A percentile compares a stretch with the other conserved stretches of the same genome.
Evolutionary conservation across 1,140 invertebrate genomes (phyloP).

Genomic region (Temnothorax curvispinosus): DNA sequence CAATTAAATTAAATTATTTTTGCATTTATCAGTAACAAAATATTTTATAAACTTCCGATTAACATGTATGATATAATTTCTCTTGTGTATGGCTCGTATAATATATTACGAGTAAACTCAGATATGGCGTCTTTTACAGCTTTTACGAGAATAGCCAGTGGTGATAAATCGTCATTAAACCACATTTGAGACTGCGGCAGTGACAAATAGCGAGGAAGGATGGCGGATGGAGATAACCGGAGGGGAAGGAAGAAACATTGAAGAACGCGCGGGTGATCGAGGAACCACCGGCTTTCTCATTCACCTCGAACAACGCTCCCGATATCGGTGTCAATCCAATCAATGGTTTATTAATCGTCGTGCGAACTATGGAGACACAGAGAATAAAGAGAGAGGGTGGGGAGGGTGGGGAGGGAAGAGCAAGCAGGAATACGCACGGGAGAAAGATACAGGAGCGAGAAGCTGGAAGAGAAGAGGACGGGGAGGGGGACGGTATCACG

Average conservation of each 20-base stretch:
- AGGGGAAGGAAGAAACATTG: slow-evolving; percentile 51
- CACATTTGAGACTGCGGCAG: slow-evolving; percentile 49
- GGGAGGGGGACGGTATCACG: slow-evolving; percentile 52
- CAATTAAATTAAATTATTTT: slow-evolving; percentile 2
- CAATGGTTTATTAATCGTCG: slow-evolving; percentile 84
- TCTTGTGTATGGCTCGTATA: background rate
- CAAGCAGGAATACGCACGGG: slow-evolving; percentile 20
- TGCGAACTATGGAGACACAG: slow-evolving; percentile 74
- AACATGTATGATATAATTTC: background rate
- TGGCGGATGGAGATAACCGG: background rate
- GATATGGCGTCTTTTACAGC: background rate
- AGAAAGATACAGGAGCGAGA: slow-evolving; percentile 32
- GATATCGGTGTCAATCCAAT: slow-evolving; percentile 84
- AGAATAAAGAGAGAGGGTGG: slow-evolving; percentile 30
- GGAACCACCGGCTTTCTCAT: slow-evolving; percentile 57
- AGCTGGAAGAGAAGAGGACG: slow-evolving; percentile 48
- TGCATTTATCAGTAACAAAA: background rate
- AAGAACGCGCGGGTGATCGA: slow-evolving; percentile 53
- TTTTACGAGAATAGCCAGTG: slow-evolving; percentile 5
- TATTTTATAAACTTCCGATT: background rate
- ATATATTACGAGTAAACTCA: background rate
- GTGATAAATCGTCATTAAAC: slow-evolving; percentile 49
- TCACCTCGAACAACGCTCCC: slow-evolving; percentile 70
- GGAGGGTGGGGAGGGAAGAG: background rate
- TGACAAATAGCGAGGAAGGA: slow-evolving; percentile 46